These are phyloP conservation scores for Lineus longissimus DNA, from an alignment of 1,140 invertebrate genomes.

Conservation along the genomic window DNA sequence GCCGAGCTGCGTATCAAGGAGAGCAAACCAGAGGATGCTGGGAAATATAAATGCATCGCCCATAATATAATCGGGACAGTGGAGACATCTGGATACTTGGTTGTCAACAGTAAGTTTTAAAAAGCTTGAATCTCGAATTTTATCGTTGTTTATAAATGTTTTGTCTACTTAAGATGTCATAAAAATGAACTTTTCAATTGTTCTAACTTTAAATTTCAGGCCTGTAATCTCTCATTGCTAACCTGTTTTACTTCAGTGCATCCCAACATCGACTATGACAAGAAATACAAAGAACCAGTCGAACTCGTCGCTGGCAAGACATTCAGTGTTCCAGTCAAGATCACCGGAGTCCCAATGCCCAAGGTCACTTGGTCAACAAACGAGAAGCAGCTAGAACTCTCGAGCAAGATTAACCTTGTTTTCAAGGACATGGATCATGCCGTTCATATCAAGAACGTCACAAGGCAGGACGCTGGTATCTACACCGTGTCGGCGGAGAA, in stretches of 20 bases:
- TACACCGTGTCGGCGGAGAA: constrained; percentile 59
- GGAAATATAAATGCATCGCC: constrained; percentile 41
- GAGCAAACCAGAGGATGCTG: constrained; percentile 35
- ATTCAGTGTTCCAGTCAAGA: constrained; percentile 59
- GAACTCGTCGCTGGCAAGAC: constrained; percentile 33
- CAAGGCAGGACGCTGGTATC: constrained; percentile 74
- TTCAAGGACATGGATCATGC: constrained; percentile 29
- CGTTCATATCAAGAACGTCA: constrained; percentile 71
- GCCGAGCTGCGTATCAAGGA: constrained; percentile 37
- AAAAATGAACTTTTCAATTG: too few species aligned
- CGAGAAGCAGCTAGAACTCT: constrained; percentile 24
- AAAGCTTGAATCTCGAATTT: neutral
- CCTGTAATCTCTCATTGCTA: neutral
- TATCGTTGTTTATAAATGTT: too few species aligned
- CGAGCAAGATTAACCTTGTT: constrained; percentile 29
- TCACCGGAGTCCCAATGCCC: constrained; percentile 80
- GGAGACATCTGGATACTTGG: constrained; percentile 21
- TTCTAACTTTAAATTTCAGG: too few species aligned
- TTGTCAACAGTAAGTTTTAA: neutral
- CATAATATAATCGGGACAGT: constrained; percentile 40
- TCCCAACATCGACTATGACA: constrained; percentile 39
- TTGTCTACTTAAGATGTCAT: too few species aligned
- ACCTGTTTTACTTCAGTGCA: constrained; percentile 23
- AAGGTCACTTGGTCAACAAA: constrained; percentile 66
- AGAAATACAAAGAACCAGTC: constrained; percentile 37